A percentile compares a stretch with the other conserved stretches of the same genome.
These are phyloP conservation scores for Enteromius paludinosus DNA, from an alignment of 2,797 vertebrate genomes.

Conservation along the genomic window DNA sequence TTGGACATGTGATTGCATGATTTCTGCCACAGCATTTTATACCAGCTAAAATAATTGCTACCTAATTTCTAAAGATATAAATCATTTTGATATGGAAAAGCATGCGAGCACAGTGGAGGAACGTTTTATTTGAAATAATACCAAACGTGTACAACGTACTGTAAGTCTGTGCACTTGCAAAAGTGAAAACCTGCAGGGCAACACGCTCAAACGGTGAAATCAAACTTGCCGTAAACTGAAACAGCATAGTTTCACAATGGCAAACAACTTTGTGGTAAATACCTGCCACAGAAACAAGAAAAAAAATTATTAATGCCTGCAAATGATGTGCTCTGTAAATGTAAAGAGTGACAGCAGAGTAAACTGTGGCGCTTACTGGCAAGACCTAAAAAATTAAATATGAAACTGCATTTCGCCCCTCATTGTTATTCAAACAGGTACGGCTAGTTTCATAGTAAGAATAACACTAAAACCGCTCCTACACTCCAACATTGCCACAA, in stretches of 20 bases:
- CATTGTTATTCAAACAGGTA: conserved; percentile 5
- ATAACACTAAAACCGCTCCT: background rate
- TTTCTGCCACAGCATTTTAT: background rate
- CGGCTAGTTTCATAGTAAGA: background rate
- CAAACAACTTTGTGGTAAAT: background rate
- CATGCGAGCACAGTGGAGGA: too few species aligned
- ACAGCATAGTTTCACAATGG: conserved; percentile 15
- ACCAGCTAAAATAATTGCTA: background rate
- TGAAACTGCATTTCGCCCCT: background rate
- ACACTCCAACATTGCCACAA: too few species aligned
- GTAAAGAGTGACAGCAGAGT: background rate
- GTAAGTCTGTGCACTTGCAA: background rate
- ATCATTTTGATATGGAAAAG: background rate
- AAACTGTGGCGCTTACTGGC: background rate
- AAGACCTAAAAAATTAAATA: background rate
- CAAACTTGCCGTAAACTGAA: conserved; percentile 6
- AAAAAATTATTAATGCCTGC: background rate
- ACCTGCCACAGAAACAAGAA: conserved; percentile 6
- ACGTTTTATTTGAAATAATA: background rate
- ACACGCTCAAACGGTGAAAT: background rate
- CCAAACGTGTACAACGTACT: background rate
- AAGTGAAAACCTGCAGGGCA: background rate
- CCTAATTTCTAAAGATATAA: background rate
- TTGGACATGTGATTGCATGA: conserved; percentile 13
- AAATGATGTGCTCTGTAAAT: background rate